phyloP scores from a whole-genome alignment of 2,888 invertebrate genomes.

The Dorcus hopei region DNA sequence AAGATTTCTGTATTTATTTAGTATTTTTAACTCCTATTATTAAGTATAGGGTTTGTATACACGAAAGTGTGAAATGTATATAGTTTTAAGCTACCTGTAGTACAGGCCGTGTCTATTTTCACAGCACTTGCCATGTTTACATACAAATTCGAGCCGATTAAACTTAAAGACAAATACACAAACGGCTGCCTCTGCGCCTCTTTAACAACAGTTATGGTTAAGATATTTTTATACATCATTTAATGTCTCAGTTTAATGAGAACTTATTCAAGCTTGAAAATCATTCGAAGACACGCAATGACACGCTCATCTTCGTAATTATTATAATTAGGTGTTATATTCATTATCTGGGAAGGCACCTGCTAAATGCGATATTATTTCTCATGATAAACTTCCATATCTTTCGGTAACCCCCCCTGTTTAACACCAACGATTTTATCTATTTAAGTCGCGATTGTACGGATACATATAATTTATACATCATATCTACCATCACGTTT shows the following conservation, averaged over 20 bases:
- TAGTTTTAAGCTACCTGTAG: constrained; percentile 23
- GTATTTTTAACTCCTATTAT: constrained; percentile 13
- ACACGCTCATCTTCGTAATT: constrained; percentile 26
- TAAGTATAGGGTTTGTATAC: constrained; percentile 4
- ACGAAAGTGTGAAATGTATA: constrained; percentile 15
- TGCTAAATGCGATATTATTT: constrained; percentile 25
- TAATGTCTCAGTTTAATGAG: constrained; percentile 12
- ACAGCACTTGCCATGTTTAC: constrained; percentile 30
- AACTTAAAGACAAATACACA: constrained; percentile 30
- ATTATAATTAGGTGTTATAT: constrained; percentile 28
- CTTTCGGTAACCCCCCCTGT: neutral
- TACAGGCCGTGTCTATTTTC: constrained; percentile 28
- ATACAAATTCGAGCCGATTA: constrained; percentile 28
- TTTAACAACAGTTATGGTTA: constrained; percentile 22
- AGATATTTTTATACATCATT: constrained; percentile 19
- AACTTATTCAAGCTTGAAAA: constrained; percentile 15
- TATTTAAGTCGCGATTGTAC: neutral
- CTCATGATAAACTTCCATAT: constrained; percentile 22
- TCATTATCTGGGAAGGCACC: constrained; percentile 30
- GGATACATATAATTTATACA: no score
- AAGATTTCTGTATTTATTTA: constrained; percentile 2
- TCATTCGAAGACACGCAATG: constrained; percentile 25
- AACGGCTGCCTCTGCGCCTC: constrained; percentile 20
- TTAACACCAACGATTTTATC: neutral
- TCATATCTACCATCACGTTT: no score